Percentiles rank a stretch among this genome's conserved stretches.
Evolutionary conservation across 2,113 vertebrate genomes (phyloP).

Genomic region (Daphoenositta chrysoptera): DNA sequence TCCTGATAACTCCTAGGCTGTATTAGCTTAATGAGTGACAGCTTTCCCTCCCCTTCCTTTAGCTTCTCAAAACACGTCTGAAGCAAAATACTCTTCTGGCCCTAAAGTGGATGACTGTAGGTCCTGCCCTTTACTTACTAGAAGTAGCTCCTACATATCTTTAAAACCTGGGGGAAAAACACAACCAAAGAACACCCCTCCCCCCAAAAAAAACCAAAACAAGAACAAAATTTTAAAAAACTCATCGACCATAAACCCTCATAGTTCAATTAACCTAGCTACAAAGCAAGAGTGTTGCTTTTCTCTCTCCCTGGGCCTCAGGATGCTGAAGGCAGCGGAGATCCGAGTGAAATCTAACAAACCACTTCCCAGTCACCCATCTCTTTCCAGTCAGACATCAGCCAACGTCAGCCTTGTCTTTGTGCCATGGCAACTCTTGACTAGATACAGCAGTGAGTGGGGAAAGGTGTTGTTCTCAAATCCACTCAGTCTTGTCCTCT

Average conservation of each 20-base stretch:
- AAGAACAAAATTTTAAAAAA: neutral
- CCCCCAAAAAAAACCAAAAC: too few relatives aligned
- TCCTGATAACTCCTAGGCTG: neutral
- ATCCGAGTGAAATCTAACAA: neutral
- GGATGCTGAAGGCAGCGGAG: neutral
- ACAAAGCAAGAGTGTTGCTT: neutral
- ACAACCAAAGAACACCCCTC: neutral
- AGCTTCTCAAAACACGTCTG: neutral
- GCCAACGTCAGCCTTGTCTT: neutral
- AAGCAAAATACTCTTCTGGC: neutral
- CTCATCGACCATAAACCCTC: fast-evolving
- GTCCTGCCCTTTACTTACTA: neutral
- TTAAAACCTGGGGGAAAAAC: neutral
- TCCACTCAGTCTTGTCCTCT: neutral
- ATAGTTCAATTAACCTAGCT: neutral
- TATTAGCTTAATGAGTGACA: neutral
- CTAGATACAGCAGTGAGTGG: fast-evolving
- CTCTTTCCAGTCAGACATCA: neutral
- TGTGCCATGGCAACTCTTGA: fast-evolving
- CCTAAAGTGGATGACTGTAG: neutral
- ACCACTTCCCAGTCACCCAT: neutral
- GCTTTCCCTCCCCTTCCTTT: neutral
- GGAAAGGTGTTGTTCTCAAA: neutral
- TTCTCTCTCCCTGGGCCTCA: neutral
- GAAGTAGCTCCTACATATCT: neutral